Percentiles rank a stretch among this genome's conserved stretches.
These are phyloP conservation scores for Hypena proboscidalis DNA, from an alignment of 2,888 invertebrate species.

Conservation along the genomic window DNA sequence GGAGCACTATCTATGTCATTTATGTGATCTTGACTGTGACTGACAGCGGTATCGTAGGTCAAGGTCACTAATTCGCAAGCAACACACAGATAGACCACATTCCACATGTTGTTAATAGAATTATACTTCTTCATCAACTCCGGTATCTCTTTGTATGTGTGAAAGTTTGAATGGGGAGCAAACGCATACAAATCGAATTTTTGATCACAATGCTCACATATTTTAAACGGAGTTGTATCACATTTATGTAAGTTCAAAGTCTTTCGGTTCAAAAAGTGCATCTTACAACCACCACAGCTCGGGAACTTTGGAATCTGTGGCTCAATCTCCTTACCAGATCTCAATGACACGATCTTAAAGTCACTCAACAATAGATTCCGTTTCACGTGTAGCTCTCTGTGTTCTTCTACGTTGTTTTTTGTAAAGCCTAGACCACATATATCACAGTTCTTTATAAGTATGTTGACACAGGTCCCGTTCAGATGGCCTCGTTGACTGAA, in stretches of 20 bases:
- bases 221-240: constrained; percentile 19
- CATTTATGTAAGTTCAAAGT: constrained; percentile 34
- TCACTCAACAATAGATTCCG: constrained; percentile 37
- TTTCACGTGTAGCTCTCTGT: constrained; percentile 28
- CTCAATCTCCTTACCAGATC: constrained; percentile 22
- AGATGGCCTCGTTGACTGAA: constrained; percentile 6
- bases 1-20: constrained; percentile 34
- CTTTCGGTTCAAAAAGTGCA: constrained; percentile 38
- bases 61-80: constrained; percentile 53
- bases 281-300: constrained; percentile 47
- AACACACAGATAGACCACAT: constrained; percentile 56
- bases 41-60: constrained; percentile 58
- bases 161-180: constrained; percentile 46
- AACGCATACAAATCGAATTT: constrained; percentile 45
- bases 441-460: constrained; percentile 35
- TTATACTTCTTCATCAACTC: constrained; percentile 59
- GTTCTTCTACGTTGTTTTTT: constrained; percentile 6
- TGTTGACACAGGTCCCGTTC: constrained; percentile 11
- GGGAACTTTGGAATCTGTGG: constrained; percentile 43
- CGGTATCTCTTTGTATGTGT: constrained; percentile 28
- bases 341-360: constrained; percentile 38
- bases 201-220: constrained; percentile 46
- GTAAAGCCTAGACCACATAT: constrained; percentile 52
- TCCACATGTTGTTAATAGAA: constrained; percentile 55
- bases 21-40: constrained; percentile 61